Conservation (phyloP, 2,113 vertebrate species). For the Xyliphius kryptos region DNA sequence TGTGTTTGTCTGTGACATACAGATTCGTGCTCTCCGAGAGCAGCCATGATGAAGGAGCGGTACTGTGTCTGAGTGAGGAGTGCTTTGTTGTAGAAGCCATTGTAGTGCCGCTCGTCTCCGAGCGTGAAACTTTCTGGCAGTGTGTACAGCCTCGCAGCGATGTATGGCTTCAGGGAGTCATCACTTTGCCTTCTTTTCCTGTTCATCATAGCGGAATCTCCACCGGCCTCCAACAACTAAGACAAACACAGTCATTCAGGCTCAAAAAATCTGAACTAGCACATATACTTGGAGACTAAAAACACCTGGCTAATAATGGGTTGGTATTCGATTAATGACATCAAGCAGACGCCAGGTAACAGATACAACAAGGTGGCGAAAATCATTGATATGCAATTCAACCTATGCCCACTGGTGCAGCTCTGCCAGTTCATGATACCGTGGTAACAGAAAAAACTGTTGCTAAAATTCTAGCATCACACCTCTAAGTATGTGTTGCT, state of each 20-base stretch:
- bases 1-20: constrained; percentile 53
- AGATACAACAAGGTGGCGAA: too few species aligned
- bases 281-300: too few species aligned
- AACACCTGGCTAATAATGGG: too few species aligned
- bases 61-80: constrained; percentile 78
- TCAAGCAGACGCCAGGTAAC: too few species aligned
- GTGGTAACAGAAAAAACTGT: too few species aligned
- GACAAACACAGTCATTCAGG: too few species aligned
- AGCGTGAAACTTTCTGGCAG: constrained; percentile 84
- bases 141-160: constrained; percentile 80
- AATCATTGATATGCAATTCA: too few species aligned
- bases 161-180: constrained; percentile 74
- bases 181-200: constrained; percentile 68
- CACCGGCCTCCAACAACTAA: constrained; percentile 76
- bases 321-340: too few species aligned
- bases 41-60: constrained; percentile 85
- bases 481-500: too few species aligned
- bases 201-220: constrained; percentile 47
- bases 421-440: too few species aligned
- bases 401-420: too few species aligned
- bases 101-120: constrained; percentile 86
- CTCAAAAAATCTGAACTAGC: background rate
- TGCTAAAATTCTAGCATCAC: too few species aligned
- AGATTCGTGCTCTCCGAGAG: constrained; percentile 73
- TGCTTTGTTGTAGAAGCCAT: constrained; percentile 82